Base-by-base conservation (phyloP, 1,140 invertebrate genomes). In the Drosophila lacteicornis region DNA sequence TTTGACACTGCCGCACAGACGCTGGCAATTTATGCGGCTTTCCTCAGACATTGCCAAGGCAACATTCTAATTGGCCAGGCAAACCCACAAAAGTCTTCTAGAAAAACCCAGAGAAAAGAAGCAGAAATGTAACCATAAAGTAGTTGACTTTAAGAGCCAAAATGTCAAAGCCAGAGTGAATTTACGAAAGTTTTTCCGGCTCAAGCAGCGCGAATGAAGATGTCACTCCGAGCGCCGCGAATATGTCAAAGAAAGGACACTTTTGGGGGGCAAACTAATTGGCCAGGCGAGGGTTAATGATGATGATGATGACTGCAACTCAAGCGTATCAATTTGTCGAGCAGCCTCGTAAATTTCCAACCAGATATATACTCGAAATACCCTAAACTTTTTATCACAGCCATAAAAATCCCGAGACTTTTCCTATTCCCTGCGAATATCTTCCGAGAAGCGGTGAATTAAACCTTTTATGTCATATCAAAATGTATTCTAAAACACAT, bases 51-150 rank as follows among this genome's bases (percentile, higher is more conserved):
- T 36, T 58, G 46, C 76, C 68, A 66, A 42, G 58, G 67, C 79
- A 68, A 38, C 55, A 71, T 85, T 90, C 79, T 90, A 90, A 85
- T 91, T 91, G 85, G 85, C 80, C 66, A 40, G 46, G 45, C 62
- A 22, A 70, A 40, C 17, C 19, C 15, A 40, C 53, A 56, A 4
- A 56, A 56, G 9, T 36, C 19, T 15, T 22, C 57, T 2, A n/a
- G 13, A 36, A 51, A 38, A 67, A 12, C 19, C 17, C 12, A 2
- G 19, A 30, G 22, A 59, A 69, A 66, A 43, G 27, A 17, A 38
- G n/a, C 30, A 30, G 30, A 56, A 45, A 78, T 77, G 30, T 57
- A 15, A n/a, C 43, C 80, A 79, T 84, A 79, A 88, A 84, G 62
- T 80, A 90, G 81, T 71, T 62, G 75, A 50, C 60, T 83, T 80